phyloP scores from a whole-genome alignment of 2,888 invertebrate species.

The Phortica okadai region DNA sequence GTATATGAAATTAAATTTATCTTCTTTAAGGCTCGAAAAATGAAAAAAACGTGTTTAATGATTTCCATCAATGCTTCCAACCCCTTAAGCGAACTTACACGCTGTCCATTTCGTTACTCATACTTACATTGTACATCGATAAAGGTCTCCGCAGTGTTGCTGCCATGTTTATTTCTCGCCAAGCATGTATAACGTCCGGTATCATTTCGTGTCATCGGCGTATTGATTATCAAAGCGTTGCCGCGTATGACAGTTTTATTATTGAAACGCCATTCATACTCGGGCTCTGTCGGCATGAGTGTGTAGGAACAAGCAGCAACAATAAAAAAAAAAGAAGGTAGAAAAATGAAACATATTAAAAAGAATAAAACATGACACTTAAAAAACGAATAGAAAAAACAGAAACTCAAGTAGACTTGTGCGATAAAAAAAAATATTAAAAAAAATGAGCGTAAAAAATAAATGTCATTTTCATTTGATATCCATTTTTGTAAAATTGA shows the following conservation, averaged over 20 bases:
- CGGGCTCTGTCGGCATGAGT: constrained; percentile 64
- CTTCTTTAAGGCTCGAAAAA: no score
- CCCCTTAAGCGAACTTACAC: background rate
- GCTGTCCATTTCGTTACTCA: background rate
- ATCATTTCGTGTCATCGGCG: constrained; percentile 83
- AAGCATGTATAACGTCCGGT: constrained; percentile 88
- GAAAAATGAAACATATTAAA: background rate
- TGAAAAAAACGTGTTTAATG: no score
- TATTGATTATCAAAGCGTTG: constrained; percentile 79
- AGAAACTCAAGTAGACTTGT: no score
- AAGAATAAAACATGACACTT: constrained; percentile 6
- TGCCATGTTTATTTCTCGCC: constrained; percentile 88
- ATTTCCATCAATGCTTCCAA: background rate
- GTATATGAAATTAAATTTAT: no score
- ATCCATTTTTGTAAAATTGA: constrained; percentile 3
- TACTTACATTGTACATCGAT: constrained; percentile 90
- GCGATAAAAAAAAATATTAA: background rate
- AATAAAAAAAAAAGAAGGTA: constrained; percentile 16
- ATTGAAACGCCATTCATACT: constrained; percentile 75
- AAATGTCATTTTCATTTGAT: background rate
- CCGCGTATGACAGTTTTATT: constrained; percentile 72
- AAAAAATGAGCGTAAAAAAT: background rate
- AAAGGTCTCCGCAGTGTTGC: constrained; percentile 81
- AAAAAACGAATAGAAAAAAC: no score
- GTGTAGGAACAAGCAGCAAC: constrained; percentile 14